A percentile compares a stretch with the other conserved stretches of the same genome.
These are phyloP conservation scores for Pitangus sulphuratus DNA, from an alignment of 2,797 vertebrate species.

Conservation along the genomic window DNA sequence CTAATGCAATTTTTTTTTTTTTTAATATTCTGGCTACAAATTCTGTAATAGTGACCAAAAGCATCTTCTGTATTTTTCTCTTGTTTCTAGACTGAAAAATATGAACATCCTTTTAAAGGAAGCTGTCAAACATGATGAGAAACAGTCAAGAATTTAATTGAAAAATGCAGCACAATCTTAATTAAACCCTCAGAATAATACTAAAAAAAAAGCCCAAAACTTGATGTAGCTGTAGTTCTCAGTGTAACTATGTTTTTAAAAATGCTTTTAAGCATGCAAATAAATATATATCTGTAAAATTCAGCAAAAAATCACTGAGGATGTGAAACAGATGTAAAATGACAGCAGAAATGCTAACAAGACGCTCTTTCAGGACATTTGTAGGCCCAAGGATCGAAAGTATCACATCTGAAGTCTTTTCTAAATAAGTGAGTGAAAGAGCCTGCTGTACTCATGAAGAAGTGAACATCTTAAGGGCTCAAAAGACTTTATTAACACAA, in stretches of 20 bases:
- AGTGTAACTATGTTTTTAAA: background rate
- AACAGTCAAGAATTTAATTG: background rate
- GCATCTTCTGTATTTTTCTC: background rate
- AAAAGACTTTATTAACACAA: background rate
- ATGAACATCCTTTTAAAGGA: background rate
- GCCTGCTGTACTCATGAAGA: background rate
- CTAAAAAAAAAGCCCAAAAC: background rate
- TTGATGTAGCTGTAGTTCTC: background rate
- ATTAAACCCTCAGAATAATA: background rate
- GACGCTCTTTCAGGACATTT: background rate
- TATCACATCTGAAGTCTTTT: background rate
- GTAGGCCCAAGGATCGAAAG: background rate
- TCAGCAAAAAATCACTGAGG: background rate
- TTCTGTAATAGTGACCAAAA: background rate
- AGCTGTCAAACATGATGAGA: background rate
- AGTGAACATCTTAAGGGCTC: background rate
- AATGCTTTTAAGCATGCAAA: background rate
- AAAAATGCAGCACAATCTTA: background rate
- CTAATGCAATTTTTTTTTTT: background rate
- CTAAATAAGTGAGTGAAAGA: background rate
- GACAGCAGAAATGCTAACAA: background rate
- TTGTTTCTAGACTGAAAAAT: background rate
- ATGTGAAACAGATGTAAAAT: background rate
- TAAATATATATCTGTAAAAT: background rate
- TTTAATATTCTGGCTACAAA: background rate